Percentiles rank a stretch among this genome's conserved stretches.
phyloP scores from a whole-genome alignment of 2,888 invertebrate genomes.

The Autographa gamma region DNA sequence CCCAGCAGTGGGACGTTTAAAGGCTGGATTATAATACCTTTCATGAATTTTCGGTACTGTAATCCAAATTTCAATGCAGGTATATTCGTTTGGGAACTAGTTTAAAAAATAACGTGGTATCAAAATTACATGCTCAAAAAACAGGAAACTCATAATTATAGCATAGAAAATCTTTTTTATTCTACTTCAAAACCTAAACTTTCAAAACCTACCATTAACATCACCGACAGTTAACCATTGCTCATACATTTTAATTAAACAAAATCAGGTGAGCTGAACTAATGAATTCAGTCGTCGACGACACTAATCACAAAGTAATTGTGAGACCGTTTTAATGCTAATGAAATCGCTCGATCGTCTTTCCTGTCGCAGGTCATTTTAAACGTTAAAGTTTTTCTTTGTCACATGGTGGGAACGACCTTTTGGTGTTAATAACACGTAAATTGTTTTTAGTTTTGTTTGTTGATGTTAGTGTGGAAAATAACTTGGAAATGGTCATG shows the following conservation, averaged over 20 bases:
- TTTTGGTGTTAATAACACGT: slow-evolving; percentile 36
- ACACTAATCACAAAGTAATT: slow-evolving; percentile 86
- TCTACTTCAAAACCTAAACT: not conserved
- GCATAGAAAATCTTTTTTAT: not conserved
- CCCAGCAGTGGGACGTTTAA: no score
- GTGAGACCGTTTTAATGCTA: slow-evolving; percentile 87
- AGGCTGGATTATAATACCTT: no score
- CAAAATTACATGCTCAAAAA: not conserved
- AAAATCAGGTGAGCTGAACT: slow-evolving; percentile 89
- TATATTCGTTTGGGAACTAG: no score
- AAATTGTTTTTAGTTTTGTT: slow-evolving; percentile 48
- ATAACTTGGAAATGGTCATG: not conserved
- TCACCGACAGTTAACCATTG: slow-evolving; percentile 42
- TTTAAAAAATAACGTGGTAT: no score
- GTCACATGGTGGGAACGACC: slow-evolving; percentile 61
- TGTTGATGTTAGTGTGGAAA: not conserved
- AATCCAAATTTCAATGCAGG: no score
- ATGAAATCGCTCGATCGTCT: slow-evolving; percentile 68
- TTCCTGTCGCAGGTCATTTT: slow-evolving; percentile 63
- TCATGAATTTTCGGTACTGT: no score
- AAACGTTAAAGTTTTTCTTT: slow-evolving; percentile 51
- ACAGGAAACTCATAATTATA: not conserved
- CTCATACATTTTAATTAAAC: slow-evolving; percentile 81
- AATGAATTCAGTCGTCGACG: slow-evolving; percentile 87
- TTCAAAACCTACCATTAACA: slow-evolving; percentile 24